phyloP scores from a whole-genome alignment of 2,888 invertebrate species.

The Nemapogon koenigi region DNA sequence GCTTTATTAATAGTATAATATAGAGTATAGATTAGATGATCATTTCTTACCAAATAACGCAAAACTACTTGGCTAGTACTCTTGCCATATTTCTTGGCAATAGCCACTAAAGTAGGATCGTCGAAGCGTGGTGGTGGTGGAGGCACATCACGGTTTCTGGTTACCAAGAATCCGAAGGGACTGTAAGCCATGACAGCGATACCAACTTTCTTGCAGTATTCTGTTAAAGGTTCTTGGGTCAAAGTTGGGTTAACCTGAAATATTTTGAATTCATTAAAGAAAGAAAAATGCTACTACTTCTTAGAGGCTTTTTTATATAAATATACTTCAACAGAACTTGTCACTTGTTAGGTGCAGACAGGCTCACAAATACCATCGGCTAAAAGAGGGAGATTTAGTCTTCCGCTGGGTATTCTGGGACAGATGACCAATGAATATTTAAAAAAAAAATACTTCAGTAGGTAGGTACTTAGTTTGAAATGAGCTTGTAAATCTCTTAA shows the following conservation, averaged over 20 bases:
- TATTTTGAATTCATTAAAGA: too few relatives aligned
- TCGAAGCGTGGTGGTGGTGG: slow-evolving; percentile 57
- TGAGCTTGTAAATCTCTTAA: too few relatives aligned
- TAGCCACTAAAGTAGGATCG: slow-evolving; percentile 56
- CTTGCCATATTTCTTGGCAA: slow-evolving; percentile 71
- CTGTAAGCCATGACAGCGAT: slow-evolving; percentile 76
- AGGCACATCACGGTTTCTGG: slow-evolving; percentile 25
- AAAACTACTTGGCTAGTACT: slow-evolving; percentile 69
- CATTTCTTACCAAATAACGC: slow-evolving; percentile 72
- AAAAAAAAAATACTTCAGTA: too few relatives aligned
- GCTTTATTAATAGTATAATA: too few relatives aligned
- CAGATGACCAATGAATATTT: neutral
- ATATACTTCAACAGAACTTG: too few relatives aligned
- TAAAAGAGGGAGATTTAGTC: too few relatives aligned
- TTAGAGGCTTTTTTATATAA: too few relatives aligned
- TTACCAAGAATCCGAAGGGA: slow-evolving; percentile 66
- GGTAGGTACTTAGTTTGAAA: too few relatives aligned
- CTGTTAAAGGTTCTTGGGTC: slow-evolving; percentile 71
- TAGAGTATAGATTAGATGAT: too few relatives aligned
- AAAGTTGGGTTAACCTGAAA: slow-evolving; percentile 70
- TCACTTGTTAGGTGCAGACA: too few relatives aligned
- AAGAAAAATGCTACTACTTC: neutral
- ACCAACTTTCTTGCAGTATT: slow-evolving; percentile 69
- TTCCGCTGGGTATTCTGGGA: too few relatives aligned
- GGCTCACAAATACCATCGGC: too few relatives aligned